Evolutionary conservation across 2,797 vertebrate species (phyloP).

Genomic region (Onychomys arenicola): DNA sequence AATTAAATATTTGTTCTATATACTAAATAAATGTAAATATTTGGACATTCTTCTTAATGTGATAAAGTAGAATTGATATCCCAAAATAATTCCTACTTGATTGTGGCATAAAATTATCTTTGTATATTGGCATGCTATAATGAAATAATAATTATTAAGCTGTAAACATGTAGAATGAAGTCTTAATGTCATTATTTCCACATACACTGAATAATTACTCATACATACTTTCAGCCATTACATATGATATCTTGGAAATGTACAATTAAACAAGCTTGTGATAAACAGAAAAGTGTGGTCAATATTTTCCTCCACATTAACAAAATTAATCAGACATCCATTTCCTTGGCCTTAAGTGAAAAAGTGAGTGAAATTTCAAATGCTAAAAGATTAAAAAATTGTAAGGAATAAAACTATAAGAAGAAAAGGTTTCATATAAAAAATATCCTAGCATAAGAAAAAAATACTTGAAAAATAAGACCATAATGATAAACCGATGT

Average conservation of each 20-base stretch:
- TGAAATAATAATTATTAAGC: constrained; percentile 7
- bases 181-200: background rate
- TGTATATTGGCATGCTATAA: background rate
- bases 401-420: constrained; percentile 3
- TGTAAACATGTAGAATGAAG: constrained; percentile 27
- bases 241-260: constrained; percentile 21
- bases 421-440: background rate
- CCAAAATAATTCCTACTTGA: background rate
- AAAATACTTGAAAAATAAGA: background rate
- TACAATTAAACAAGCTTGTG: background rate
- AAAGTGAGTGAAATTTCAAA: background rate
- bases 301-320: background rate
- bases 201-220: background rate
- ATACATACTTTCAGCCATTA: background rate
- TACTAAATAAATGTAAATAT: background rate
- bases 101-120: background rate
- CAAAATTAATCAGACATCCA: background rate
- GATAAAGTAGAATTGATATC: background rate
- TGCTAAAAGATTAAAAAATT: background rate
- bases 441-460: background rate
- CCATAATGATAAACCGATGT: background rate
- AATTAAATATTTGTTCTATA: too few species aligned
- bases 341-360: background rate
- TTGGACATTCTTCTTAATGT: background rate
- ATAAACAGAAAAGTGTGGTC: constrained; percentile 25